Conservation (phyloP, 2,113 vertebrate genomes). For the Corapipo altera region DNA sequence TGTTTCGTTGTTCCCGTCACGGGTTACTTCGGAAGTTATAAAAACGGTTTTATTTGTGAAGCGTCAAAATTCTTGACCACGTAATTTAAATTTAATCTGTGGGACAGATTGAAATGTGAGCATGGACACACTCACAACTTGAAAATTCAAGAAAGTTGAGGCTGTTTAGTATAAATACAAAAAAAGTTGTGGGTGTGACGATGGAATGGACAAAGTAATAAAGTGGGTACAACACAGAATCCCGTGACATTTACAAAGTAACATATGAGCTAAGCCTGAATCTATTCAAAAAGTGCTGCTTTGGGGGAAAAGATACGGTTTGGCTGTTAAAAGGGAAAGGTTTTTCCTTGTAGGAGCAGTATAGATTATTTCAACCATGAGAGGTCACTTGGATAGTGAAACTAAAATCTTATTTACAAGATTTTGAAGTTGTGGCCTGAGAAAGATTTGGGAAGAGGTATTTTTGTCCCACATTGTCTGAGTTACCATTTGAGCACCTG, state of each 20-base stretch:
- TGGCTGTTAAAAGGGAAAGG: background rate
- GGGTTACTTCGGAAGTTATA: background rate
- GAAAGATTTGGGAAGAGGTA: background rate
- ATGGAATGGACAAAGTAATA: background rate
- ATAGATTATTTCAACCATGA: background rate
- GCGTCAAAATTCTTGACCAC: background rate
- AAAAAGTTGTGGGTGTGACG: background rate
- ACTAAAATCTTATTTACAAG: background rate
- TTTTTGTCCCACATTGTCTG: background rate
- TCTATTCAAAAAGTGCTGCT: background rate
- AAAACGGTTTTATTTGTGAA: background rate
- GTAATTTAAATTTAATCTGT: background rate
- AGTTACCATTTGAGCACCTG: background rate
- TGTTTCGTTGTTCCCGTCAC: background rate
- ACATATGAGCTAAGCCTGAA: background rate
- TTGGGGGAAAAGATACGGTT: background rate
- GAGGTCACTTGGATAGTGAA: background rate
- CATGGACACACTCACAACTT: background rate
- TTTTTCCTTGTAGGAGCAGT: background rate
- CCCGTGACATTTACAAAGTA: conserved; percentile 3
- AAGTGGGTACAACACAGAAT: background rate
- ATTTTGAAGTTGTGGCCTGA: background rate
- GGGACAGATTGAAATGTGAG: background rate
- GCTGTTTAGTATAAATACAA: background rate
- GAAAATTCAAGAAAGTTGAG: background rate